Evolutionary conservation across 2,113 vertebrate species (phyloP), one percentile per base, ranked within the genome.

Genomic region (Ancistrus triradiatus): DNA sequence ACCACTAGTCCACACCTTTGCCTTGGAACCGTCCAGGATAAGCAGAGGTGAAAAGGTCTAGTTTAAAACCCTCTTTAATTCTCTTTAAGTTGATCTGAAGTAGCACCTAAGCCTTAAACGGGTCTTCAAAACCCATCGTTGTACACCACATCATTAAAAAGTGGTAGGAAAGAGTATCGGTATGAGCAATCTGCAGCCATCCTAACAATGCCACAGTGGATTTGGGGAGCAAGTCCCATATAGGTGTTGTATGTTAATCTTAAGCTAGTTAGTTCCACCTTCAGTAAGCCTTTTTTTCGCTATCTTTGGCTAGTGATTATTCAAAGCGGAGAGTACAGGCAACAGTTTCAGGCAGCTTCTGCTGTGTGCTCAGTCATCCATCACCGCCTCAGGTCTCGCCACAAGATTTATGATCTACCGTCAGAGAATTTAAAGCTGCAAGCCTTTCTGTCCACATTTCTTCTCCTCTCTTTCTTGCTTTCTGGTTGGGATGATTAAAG

Each of bases 391-490:
- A 58, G 63, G 72, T 50, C 37, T 52, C 42, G 58, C 53, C 46
- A 56, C 28, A 19, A 70, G 72, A 74, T 74, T 74, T 51, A 74
- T 62, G 72, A 52, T 52, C 66, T 21, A 22, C 46, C 52, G 49
- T 74, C 58, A 51, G 38, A 28, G 44, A 60, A 55, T 55, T 66
- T 62, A 61, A 69, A 53, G 25, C 57, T 31, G 40, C 44, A 38
- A 55, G 56, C 21, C 22, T 40, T 56, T 11, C 52, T 14, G 24
- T 13, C 8, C 43, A 17, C 22, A 17, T 44, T 33, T 44, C 63
- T 56, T 44, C 40, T 15, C 44, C 14, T 50, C 44, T 25, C 21
- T 37, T 37, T 46, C n/a, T 17, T 40, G 22, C 21, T 24, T 47
- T 13, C 51, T 48, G 28, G 9, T 53, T 2, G 59, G 43, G 47